Evolutionary conservation across 1,140 invertebrate genomes (phyloP).

Genomic region (Panonychus citri): DNA sequence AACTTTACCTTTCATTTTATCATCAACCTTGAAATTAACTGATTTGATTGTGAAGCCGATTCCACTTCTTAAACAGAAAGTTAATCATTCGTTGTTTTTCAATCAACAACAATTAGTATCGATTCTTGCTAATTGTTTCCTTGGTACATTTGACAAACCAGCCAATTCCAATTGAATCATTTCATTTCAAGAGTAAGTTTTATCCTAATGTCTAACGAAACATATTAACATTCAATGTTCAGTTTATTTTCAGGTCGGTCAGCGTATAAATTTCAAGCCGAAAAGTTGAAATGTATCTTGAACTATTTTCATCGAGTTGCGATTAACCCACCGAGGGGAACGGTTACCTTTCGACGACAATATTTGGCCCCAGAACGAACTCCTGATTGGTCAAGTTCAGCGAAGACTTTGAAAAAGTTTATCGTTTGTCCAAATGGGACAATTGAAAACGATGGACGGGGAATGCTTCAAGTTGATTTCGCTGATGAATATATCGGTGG

Average conservation of each 20-base stretch:
- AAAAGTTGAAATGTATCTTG: conserved; percentile 69
- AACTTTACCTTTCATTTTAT: background rate
- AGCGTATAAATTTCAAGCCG: conserved; percentile 20
- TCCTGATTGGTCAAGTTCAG: conserved; percentile 39
- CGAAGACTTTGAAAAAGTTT: conserved; percentile 34
- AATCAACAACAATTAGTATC: background rate
- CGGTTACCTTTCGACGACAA: conserved; percentile 53
- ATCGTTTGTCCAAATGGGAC: conserved; percentile 28
- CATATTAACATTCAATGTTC: background rate
- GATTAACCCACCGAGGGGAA: conserved; percentile 38
- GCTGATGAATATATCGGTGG: conserved; percentile 77
- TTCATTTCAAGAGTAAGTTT: background rate
- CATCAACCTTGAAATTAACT: background rate
- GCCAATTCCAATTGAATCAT: background rate
- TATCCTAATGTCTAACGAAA: background rate
- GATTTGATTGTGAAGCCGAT: conserved; percentile 19
- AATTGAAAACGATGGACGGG: background rate
- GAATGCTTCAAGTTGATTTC: conserved; percentile 78
- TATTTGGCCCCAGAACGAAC: conserved; percentile 27
- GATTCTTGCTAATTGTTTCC: background rate
- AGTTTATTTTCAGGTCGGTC: conserved; percentile 11
- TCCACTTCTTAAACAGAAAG: conserved; percentile 19
- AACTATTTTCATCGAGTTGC: conserved; percentile 62
- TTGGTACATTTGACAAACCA: conserved; percentile 18
- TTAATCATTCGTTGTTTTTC: background rate